Conservation (phyloP, 2,888 invertebrate species). For the Sarcophaga caerulescens region DNA sequence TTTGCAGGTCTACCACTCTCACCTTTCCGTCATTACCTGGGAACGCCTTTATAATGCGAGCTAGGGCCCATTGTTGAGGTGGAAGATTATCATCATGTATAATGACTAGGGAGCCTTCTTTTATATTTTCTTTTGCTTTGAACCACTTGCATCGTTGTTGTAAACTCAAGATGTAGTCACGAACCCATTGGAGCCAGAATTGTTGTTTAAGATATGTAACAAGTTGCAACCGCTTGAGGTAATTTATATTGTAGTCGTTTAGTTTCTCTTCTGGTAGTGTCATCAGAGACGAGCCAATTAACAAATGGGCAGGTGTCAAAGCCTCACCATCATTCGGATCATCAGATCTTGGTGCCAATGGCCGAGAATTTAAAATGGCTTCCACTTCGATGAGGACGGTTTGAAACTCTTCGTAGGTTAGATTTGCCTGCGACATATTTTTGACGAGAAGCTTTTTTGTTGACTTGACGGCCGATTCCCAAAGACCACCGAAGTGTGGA, state of each 20-base stretch:
- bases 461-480: slow-evolving; percentile 63
- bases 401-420: slow-evolving; percentile 64
- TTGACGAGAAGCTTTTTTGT: slow-evolving; percentile 61
- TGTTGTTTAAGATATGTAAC: slow-evolving; percentile 57
- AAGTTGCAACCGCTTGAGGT: slow-evolving; percentile 49
- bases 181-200: slow-evolving; percentile 57
- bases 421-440: slow-evolving; percentile 47
- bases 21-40: no score
- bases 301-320: no score
- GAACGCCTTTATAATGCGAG: no score
- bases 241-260: slow-evolving; percentile 1
- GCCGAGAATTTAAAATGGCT: slow-evolving; percentile 70
- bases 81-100: no score
- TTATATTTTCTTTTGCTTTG: slow-evolving; percentile 33
- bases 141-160: slow-evolving; percentile 51
- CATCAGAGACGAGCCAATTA: no score
- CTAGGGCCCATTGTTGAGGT: no score
- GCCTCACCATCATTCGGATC: no score
- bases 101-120: background rate
- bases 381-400: slow-evolving; percentile 67
- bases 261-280: slow-evolving; percentile 34
- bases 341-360: slow-evolving; percentile 34
- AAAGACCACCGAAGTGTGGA: slow-evolving; percentile 67
- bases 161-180: slow-evolving; percentile 52
- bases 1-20: background rate